Percentiles rank a stretch among this genome's conserved stretches.
These are phyloP conservation scores for Chrysochloris asiatica DNA, from an alignment of 2,113 vertebrate genomes.

Conservation along the genomic window DNA sequence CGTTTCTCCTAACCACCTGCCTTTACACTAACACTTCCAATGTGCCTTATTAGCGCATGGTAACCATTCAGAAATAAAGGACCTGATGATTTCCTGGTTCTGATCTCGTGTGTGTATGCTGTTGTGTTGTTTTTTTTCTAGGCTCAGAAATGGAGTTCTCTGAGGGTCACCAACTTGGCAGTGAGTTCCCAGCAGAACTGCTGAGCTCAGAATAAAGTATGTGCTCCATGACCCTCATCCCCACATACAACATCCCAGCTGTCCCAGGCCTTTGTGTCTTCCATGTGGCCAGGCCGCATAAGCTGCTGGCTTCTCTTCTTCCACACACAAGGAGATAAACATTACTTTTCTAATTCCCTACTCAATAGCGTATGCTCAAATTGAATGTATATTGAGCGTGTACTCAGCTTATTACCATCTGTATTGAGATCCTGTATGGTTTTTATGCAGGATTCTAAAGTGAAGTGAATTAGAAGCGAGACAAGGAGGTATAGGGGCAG, in stretches of 20 bases:
- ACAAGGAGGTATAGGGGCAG: background rate
- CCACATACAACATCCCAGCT: background rate
- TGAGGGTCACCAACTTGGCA: accelerated
- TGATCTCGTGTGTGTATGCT: background rate
- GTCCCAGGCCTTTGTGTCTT: background rate
- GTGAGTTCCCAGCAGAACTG: no score
- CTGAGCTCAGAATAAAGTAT: no score
- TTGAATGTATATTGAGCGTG: background rate
- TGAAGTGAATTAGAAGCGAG: no score
- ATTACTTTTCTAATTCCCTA: background rate
- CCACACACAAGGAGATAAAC: background rate
- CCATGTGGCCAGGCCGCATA: accelerated
- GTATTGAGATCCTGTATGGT: no score
- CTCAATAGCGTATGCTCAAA: background rate
- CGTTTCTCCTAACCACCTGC: background rate
- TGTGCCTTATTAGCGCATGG: background rate
- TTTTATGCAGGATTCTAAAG: background rate
- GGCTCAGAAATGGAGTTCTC: accelerated
- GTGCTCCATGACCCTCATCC: background rate
- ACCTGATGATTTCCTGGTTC: accelerated
- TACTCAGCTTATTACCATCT: background rate
- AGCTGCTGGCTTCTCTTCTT: background rate
- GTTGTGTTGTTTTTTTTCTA: background rate
- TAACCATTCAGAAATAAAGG: slow-evolving; percentile 57
- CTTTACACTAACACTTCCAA: no score